Evolutionary conservation across 2,113 vertebrate genomes (phyloP), one percentile per base, ranked within the genome.

Genomic region (Vanacampus margaritifer): DNA sequence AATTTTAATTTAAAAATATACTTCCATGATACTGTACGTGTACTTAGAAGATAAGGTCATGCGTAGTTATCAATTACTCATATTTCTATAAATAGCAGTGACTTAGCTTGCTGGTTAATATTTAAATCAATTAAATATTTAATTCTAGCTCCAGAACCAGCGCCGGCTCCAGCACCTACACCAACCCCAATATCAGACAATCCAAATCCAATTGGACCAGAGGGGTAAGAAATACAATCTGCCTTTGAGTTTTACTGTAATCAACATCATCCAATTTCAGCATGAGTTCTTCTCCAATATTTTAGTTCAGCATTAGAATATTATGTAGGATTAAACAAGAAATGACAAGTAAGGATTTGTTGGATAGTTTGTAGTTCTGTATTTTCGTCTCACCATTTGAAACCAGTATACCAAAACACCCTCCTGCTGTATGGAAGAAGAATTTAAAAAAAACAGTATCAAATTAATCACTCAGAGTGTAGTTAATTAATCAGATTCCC

Each of bases 401-500:
- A 41, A 13, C 12, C 39, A 48, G 67, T 62, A 23, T 19, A 39
- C 24, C 23, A 35, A 73, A 78, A 58, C 43, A 68, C 65, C 41
- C 17, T 12, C n/a, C 53, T 78, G 74, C 74, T 73, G 76, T 56
- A 63, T 41, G 3, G 28, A 67, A 39, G 2, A 12, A 11, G 46
- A 50, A 50, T 21, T 14, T 69, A 17, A 28, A 46, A 62, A 64
- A 65, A 74, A 67, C 46, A 51, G 75, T 74, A 73, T 88, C 68
- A 82, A 51, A 85, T 75, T 63, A 88, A 90, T 86, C 72, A 78
- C 23, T 65, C 23, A 39, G 24, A 69, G 56, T 23, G 68, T 6
- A 2, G 23, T 66, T 75, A 78, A 83, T 86, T 85, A 89, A 88
- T 74, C 61, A 70, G 75, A 76, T 76, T 73, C 57, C 32, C 63